These are phyloP conservation scores for Drosophila yooni DNA, from an alignment of 2,888 invertebrate species.

Conservation along the genomic window DNA sequence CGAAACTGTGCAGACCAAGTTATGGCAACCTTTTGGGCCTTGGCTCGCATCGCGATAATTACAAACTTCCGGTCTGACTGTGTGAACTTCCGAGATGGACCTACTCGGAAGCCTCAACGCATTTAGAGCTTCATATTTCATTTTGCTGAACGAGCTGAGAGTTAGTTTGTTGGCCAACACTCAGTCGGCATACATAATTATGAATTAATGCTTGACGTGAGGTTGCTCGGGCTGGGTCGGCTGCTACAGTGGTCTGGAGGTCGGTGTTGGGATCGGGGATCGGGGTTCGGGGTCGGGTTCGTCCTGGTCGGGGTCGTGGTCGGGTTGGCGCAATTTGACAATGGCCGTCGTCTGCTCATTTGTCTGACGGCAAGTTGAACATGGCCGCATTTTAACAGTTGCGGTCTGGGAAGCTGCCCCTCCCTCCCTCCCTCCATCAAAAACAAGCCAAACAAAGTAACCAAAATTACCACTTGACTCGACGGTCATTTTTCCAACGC, in stretches of 20 bases:
- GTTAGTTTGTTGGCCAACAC: conserved; percentile 66
- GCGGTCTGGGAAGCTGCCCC: conserved; percentile 32
- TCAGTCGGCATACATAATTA: conserved; percentile 83
- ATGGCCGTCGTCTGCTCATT: conserved; percentile 67
- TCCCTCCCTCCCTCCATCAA: not conserved
- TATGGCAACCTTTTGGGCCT: conserved; percentile 20
- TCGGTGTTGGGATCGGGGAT: not conserved
- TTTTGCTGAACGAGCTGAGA: conserved; percentile 45
- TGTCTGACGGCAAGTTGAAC: conserved; percentile 73
- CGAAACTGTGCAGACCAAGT: conserved; percentile 49
- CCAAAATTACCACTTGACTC: conserved; percentile 78
- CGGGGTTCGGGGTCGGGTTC: conserved; percentile 3
- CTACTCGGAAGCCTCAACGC: conserved; percentile 54
- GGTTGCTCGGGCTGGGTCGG: conserved; percentile 20
- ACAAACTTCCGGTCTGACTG: conserved; percentile 67
- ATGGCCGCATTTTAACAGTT: conserved; percentile 76
- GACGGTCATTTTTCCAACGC: conserved; percentile 62
- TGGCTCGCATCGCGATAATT: conserved; percentile 62
- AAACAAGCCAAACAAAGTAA: conserved; percentile 69
- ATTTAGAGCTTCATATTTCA: conserved; percentile 75
- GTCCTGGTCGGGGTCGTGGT: conserved; percentile 10
- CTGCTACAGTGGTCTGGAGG: not conserved
- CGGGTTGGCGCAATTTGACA: conserved; percentile 65
- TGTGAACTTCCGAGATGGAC: conserved; percentile 48
- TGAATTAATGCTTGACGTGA: conserved; percentile 78